Evolutionary conservation across 2,888 invertebrate genomes (phyloP).

Genomic region (Scaptomyza polygonia): DNA sequence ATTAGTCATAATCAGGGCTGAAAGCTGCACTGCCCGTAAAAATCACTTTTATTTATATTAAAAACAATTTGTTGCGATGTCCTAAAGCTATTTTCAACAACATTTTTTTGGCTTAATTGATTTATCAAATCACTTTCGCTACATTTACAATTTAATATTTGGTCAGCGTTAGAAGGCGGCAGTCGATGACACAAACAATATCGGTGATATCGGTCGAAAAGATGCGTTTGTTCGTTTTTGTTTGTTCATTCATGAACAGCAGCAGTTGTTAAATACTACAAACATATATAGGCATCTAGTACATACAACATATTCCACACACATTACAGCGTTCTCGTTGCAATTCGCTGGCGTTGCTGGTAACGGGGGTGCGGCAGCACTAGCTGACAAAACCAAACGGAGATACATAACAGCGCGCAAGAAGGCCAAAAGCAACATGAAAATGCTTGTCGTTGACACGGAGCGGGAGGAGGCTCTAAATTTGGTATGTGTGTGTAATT

Average conservation of each 20-base stretch:
- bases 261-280: conserved; percentile 36
- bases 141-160: conserved; percentile 3
- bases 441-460: conserved; percentile 88
- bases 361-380: conserved; percentile 51
- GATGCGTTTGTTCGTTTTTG: conserved; percentile 40
- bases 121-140: neutral
- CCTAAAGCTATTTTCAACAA: neutral
- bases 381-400: conserved; percentile 64
- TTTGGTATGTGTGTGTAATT: conserved; percentile 69
- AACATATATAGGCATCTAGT: conserved; percentile 25
- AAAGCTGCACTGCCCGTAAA: neutral
- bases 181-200: conserved; percentile 30
- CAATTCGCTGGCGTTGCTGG: conserved; percentile 66
- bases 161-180: conserved; percentile 8
- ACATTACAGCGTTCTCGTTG: conserved; percentile 67
- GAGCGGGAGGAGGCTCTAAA: conserved; percentile 91
- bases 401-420: conserved; percentile 69
- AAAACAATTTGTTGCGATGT: neutral
- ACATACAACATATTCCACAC: conserved; percentile 31
- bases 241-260: conserved; percentile 48
- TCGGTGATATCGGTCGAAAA: conserved; percentile 28
- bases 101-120: neutral
- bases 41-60: neutral
- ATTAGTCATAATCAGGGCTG: conserved; percentile 32
- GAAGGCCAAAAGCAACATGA: conserved; percentile 70